Evolutionary conservation across 2,888 invertebrate genomes (phyloP), one percentile per base, ranked within the genome.

Genomic region (Drosophila falleni): DNA sequence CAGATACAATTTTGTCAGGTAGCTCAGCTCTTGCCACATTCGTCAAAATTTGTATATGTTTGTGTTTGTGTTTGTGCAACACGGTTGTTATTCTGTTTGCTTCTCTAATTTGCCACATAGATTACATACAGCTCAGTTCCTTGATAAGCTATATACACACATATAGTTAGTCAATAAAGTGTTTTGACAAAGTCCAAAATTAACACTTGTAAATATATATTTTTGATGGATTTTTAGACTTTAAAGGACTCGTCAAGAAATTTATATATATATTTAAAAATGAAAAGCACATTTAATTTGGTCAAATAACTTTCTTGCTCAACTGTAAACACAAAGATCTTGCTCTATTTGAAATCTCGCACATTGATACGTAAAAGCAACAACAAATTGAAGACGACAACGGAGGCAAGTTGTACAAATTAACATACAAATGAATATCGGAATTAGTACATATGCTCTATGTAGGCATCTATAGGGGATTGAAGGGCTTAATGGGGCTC

Each of bases 381-480:
- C 71, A 74, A 73, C 68, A 72, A 64, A 51, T 58, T 66, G 35
- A 72, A 54, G 64, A 74, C 65, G 53, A 63, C 68, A 63, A 62
- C 73, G 46, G 58, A 58, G 56, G 64, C 84, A 79, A 89, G 62
- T 77, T 88, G 77, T 80, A 88, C 87, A 86, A 83, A 89, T 88
- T 89, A 89, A 82, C 89, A 83, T 88, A 78, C 72, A 85, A 82
- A 89, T 85, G 87, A 86, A 88, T 86, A 86, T 88, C 78, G 87
- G 88, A 89, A 88, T 86, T 74, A 72, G 89, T 85, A 79, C 73
- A 65, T 79, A 67, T 69, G 67, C 49, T 56, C 39, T 49, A 46
- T 33, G 19, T 35, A 46, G 55, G 65, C 15, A 9, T 50, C 44
- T 60, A 41, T 61, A 39, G 66, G 67, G 54, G 63, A 9, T 29